phyloP scores from a whole-genome alignment of 2,113 vertebrate species.

The Lepus europaeus region DNA sequence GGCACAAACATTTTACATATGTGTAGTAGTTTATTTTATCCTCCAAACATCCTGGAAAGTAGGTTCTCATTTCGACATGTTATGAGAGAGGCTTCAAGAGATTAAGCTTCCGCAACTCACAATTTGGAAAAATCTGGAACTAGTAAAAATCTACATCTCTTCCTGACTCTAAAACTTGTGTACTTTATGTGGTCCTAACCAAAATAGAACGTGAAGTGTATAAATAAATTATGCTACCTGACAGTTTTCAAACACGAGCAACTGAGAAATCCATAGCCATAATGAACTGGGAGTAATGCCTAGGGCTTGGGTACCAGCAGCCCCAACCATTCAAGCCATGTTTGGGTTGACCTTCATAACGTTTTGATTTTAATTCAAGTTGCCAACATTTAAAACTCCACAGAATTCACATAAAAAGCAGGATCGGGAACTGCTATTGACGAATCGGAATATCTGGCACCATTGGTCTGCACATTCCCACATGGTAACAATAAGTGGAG shows the following conservation, averaged over 20 bases:
- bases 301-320: rapidly evolving
- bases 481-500: not conserved
- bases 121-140: constrained; percentile 10
- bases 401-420: not conserved
- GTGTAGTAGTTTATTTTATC: not conserved
- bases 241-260: not conserved
- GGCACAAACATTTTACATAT: not conserved
- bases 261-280: not conserved
- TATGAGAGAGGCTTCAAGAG: not conserved
- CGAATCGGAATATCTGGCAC: not conserved
- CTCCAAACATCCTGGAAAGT: not conserved
- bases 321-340: not conserved
- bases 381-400: not conserved
- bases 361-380: constrained; percentile 39
- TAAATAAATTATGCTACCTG: not conserved
- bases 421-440: not conserved
- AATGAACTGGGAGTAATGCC: not conserved
- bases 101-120: not conserved
- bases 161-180: not conserved
- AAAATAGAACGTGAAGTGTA: not conserved
- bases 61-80: not conserved
- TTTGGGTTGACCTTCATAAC: not conserved
- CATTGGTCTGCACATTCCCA: not conserved
- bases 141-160: not conserved
- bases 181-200: not conserved